These are phyloP conservation scores for Aphelinus atriplicis DNA, from an alignment of 1,140 invertebrate species.

Conservation along the genomic window DNA sequence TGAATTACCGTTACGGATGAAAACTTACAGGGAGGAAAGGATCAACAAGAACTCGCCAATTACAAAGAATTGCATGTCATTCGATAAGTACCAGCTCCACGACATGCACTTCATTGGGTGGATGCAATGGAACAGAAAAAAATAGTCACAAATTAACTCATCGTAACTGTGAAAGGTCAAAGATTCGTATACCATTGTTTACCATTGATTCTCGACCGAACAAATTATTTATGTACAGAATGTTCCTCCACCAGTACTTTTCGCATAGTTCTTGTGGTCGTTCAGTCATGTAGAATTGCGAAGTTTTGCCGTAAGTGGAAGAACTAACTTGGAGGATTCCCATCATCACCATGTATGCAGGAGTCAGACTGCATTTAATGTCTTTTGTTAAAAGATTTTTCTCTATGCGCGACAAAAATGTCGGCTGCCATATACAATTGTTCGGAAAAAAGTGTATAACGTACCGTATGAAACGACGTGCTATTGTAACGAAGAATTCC, in stretches of 20 bases:
- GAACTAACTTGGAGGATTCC: constrained; percentile 65
- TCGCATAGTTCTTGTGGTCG: constrained; percentile 64
- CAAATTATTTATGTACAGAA: constrained; percentile 73
- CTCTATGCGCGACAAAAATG: not conserved
- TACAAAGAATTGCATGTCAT: constrained; percentile 83
- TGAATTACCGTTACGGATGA: not conserved
- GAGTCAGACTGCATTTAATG: constrained; percentile 45
- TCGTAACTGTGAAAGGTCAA: not conserved
- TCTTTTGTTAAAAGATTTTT: constrained; percentile 7
- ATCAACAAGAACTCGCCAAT: constrained; percentile 67
- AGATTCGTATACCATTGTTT: constrained; percentile 29
- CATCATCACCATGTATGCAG: constrained; percentile 67
- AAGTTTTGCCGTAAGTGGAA: constrained; percentile 63
- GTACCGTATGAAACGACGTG: constrained; percentile 64
- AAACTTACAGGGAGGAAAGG: constrained; percentile 67
- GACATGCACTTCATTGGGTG: constrained; percentile 71
- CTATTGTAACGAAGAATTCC: constrained; percentile 55
- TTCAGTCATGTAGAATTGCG: constrained; percentile 65
- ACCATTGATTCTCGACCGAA: constrained; percentile 66
- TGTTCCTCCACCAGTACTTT: constrained; percentile 74
- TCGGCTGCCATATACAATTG: not conserved
- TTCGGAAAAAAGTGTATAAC: constrained; percentile 14
- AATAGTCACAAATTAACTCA: constrained; percentile 5
- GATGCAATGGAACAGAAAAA: constrained; percentile 27
- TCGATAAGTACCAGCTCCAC: constrained; percentile 85